Evolutionary conservation across 2,797 vertebrate species (phyloP).

Genomic region (Okamejei kenojei): DNA sequence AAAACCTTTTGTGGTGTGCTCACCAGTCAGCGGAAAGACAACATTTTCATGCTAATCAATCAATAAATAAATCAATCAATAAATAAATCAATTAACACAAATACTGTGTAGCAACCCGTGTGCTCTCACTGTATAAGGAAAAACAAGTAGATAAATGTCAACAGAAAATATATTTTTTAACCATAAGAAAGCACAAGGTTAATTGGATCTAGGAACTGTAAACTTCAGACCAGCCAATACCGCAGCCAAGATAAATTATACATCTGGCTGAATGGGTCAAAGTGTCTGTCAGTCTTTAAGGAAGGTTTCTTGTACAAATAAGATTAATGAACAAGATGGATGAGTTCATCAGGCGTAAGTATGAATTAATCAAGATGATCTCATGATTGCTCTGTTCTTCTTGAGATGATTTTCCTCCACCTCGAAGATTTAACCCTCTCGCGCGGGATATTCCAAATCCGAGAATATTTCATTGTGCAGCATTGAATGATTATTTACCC

Average conservation of each 20-base stretch:
- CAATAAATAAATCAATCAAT: no score
- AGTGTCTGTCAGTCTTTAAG: not conserved
- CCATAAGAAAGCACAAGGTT: constrained; percentile 46
- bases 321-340: constrained; percentile 34
- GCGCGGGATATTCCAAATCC: not conserved
- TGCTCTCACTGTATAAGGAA: constrained; percentile 46
- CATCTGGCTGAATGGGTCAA: not conserved
- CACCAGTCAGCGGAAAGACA: no score
- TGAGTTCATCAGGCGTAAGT: constrained; percentile 37
- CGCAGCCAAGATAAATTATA: constrained; percentile 40
- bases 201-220: constrained; percentile 52
- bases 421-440: not conserved
- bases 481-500: not conserved
- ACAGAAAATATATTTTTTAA: constrained; percentile 39
- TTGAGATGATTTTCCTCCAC: not conserved
- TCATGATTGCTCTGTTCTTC: not conserved
- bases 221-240: constrained; percentile 43
- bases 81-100: no score
- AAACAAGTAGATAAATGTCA: not conserved
- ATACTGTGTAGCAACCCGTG: constrained; percentile 45
- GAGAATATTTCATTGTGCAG: not conserved
- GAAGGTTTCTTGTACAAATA: not conserved
- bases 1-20: no score
- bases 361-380: not conserved
- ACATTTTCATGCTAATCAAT: no score